Evolutionary conservation across 2,113 vertebrate genomes (phyloP), one percentile per base, ranked within the genome.

Genomic region (Pantherophis guttatus): DNA sequence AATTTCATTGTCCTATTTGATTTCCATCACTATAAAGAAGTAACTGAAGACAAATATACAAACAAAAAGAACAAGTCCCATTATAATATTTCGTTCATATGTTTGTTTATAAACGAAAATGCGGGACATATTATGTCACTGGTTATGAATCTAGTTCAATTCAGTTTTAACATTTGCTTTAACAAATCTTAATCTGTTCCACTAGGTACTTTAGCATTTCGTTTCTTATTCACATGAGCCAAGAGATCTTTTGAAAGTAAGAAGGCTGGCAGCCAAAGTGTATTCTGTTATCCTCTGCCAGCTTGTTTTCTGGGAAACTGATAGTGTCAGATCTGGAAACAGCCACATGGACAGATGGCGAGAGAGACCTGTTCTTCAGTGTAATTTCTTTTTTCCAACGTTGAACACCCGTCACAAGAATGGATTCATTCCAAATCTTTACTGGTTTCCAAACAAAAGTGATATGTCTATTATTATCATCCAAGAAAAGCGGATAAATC

Each of bases 281-380:
- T 24, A 29, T 75, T 62, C 59, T 89, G 39, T 39, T 39, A 65
- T 93, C 3, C 86, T 50, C 65, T 94, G 93, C 95, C 96, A 97
- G 94, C 94, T 96, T 93, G 91, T 95, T 96, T 93, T 92, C 54
- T 93, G 65, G 81, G 90, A 96, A 91, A 70, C 90, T 87, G 62
- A 91, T 44, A 89, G 8, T 88, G 90, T 97, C 96, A 96, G 95
- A 92, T 93, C 87, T 53, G 65, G 50, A 26, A 89, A 91, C 48
- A 94, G 92, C 95, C 96, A 96, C 95, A 94, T 87, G 91, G 58
- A 94, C 97, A 97, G 96, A 96, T 96, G 96, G 96, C 94, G 50
- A 55, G 75, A 88, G 70, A 93, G 62, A 95, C 21, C 65, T 90
- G 90, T 91, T 21, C 17, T 53, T 88, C 92, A 75, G 8, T 93